A percentile compares a stretch with the other conserved stretches of the same genome.
These are phyloP conservation scores for Harmothoe impar DNA, from an alignment of 2,888 invertebrate genomes.

Conservation along the genomic window DNA sequence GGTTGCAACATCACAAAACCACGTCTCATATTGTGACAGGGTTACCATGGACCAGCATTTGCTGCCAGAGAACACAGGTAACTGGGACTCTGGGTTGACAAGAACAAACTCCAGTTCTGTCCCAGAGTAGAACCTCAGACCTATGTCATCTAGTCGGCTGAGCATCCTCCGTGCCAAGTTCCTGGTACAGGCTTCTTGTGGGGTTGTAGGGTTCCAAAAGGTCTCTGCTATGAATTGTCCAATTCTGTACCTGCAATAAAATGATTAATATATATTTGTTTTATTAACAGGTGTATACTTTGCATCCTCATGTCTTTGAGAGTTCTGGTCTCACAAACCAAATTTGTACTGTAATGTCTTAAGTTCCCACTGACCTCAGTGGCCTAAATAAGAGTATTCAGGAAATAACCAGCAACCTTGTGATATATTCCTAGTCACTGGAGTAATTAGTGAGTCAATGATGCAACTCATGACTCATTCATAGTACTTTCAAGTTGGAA, in stretches of 20 bases:
- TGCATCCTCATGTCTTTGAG: too few species aligned
- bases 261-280: too few species aligned
- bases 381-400: too few species aligned
- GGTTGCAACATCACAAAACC: conserved; percentile 15
- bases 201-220: background rate
- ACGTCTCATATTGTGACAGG: background rate
- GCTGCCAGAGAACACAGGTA: background rate
- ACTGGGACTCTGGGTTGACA: background rate
- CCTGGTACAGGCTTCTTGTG: conserved; percentile 42
- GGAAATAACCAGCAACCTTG: too few species aligned
- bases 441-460: too few species aligned
- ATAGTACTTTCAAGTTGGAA: too few species aligned
- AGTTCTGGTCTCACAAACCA: too few species aligned
- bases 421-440: too few species aligned
- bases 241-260: background rate
- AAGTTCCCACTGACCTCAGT: too few species aligned
- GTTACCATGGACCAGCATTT: background rate
- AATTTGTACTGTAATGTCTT: too few species aligned
- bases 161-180: conserved; percentile 7
- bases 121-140: conserved; percentile 23
- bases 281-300: too few species aligned
- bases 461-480: too few species aligned
- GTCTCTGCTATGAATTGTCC: background rate
- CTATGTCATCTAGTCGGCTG: background rate
- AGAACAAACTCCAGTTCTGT: conserved; percentile 4